Conservation (phyloP, 2,797 vertebrate species). For the Phrynocephalus vlangalii region DNA sequence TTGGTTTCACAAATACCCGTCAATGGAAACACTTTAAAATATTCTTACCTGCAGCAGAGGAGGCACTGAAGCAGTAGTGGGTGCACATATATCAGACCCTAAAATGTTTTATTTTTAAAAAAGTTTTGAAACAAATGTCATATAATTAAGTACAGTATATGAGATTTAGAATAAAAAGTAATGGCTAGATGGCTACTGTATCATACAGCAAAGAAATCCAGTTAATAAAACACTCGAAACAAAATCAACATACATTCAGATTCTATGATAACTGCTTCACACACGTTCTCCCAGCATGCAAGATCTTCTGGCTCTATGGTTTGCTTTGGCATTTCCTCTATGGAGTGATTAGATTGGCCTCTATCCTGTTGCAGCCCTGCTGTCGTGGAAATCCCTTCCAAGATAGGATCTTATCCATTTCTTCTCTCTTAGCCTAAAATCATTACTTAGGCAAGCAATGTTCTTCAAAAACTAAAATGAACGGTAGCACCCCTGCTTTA, state of each 20-base stretch:
- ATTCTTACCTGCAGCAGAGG: conserved; percentile 68
- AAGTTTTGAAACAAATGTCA: conserved; percentile 12
- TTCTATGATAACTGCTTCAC: not conserved
- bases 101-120: conserved; percentile 21
- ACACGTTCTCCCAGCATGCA: not conserved
- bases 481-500: not conserved
- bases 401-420: not conserved
- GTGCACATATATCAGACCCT: conserved; percentile 65
- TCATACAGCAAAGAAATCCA: not conserved
- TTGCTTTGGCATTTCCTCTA: not conserved
- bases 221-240: not conserved
- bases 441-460: not conserved
- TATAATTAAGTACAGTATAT: conserved; percentile 2
- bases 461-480: not conserved
- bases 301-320: not conserved
- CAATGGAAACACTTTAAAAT: conserved; percentile 3
- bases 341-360: not conserved
- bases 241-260: not conserved
- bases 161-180: not conserved
- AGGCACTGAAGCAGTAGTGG: conserved; percentile 28
- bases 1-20: not conserved
- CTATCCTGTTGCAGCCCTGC: not conserved
- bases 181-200: not conserved
- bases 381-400: not conserved
- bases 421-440: not conserved